Base-by-base conservation (phyloP, 2,113 vertebrate genomes). In the Xiphias gladius region DNA sequence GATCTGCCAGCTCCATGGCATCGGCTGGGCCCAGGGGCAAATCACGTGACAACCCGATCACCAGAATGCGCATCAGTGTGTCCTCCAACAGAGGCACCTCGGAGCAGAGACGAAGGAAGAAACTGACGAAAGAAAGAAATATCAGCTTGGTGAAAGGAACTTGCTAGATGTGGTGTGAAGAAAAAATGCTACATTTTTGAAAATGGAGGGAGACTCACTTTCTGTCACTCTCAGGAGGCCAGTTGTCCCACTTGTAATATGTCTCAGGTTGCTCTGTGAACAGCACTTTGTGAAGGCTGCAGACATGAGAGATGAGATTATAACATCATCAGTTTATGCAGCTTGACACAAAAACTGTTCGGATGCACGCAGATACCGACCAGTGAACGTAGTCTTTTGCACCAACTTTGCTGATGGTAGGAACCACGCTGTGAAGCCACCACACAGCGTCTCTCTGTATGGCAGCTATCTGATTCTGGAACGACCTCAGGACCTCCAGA, bases 241-340 rank as follows among this genome's bases (percentile, higher is more conserved):
- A 99, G 94, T 99, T 99, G 93, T 99, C 98, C 98, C 98, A 99
- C 80, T 99, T 99, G 94, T 99, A 99, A 91, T 99, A 99, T 0
- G 98, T 99, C 94, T 99, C 98, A 0, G 98, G 98, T 78, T 99
- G 98, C 86, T 99, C 98, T 0, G 98, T 99, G 94, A 99, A 99
- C 13, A 99, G 97, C 73, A 99, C 98, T 93, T 99, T 99, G 94
- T 99, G 98, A 28, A 99, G 97, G 93, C 98, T 99, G 90, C 1
- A 28, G 64, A 46, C 50, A 48, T 19, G 26, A 68, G 17, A 26
- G 43, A 46, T 32, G 7, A 68, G 17, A 37, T 68, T 16, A 72
- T 55, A 41, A 77, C 22, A 73, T 0, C 24, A 66, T 37, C n/a
- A 16, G 6, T 22, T 22, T 20, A 9, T 30, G 59, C 14, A 26